These are phyloP conservation scores for Erebia aethiops DNA, from an alignment of 2,888 invertebrate genomes.

Conservation along the genomic window DNA sequence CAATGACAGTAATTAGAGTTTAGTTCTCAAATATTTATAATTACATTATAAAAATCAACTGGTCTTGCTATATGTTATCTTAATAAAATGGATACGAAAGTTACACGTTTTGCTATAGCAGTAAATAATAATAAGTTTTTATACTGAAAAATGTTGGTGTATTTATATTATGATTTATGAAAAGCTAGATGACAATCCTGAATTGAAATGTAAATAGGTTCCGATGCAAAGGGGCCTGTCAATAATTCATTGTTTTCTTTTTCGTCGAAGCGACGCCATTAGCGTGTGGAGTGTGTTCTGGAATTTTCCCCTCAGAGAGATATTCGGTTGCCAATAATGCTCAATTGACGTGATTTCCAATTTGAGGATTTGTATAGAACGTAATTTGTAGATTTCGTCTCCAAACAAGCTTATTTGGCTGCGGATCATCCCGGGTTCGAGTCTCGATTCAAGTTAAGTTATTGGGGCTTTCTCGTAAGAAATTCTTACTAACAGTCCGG, in stretches of 20 bases:
- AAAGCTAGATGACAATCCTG: too few relatives aligned
- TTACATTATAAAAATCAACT: too few relatives aligned
- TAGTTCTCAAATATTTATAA: too few relatives aligned
- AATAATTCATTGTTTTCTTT: slow-evolving; percentile 79
- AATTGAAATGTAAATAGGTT: background rate
- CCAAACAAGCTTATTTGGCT: background rate
- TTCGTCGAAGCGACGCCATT: slow-evolving; percentile 73
- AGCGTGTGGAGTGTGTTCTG: slow-evolving; percentile 67
- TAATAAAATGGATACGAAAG: too few relatives aligned
- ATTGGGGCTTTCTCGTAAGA: too few relatives aligned
- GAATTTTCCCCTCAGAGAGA: slow-evolving; percentile 59
- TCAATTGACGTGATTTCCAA: slow-evolving; percentile 30
- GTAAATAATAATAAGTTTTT: too few relatives aligned
- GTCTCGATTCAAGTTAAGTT: background rate
- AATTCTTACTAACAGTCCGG: too few relatives aligned
- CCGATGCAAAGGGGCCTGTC: slow-evolving; percentile 48
- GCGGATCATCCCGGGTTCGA: background rate
- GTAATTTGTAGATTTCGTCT: background rate
- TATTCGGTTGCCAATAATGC: slow-evolving; percentile 60
- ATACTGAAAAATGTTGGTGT: too few relatives aligned
- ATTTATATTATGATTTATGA: too few relatives aligned
- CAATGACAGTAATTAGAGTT: too few relatives aligned
- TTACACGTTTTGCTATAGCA: too few relatives aligned
- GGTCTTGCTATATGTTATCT: too few relatives aligned
- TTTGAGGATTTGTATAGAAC: slow-evolving; percentile 5